A percentile compares a stretch with the other conserved stretches of the same genome.
These are phyloP conservation scores for Fregetta grallaria DNA, from an alignment of 2,113 vertebrate species.

Conservation along the genomic window DNA sequence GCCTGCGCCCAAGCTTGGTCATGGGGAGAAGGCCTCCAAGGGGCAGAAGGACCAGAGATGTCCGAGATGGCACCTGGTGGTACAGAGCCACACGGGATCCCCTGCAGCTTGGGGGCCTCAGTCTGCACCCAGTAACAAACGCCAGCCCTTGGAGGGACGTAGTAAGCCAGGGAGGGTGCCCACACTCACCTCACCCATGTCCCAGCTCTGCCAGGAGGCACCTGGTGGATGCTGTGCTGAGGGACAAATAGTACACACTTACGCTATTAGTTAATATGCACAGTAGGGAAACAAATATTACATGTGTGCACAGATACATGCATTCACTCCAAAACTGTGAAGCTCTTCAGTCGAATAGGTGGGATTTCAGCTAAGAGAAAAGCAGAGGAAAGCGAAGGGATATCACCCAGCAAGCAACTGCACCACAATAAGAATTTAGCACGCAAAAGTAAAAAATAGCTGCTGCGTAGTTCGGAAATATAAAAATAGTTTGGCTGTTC, in stretches of 20 bases:
- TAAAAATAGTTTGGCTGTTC: constrained; percentile 48
- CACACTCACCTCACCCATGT: fast-evolving
- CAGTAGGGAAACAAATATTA: not conserved
- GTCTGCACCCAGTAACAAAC: not conserved
- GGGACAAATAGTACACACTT: not conserved
- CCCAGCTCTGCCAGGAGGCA: not conserved
- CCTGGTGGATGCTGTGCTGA: not conserved
- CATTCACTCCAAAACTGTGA: not conserved
- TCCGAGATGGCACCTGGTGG: fast-evolving
- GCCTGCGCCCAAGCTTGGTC: not conserved
- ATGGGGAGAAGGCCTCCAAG: not conserved
- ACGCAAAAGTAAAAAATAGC: constrained; percentile 16
- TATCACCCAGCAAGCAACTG: not conserved
- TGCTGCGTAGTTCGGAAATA: not conserved
- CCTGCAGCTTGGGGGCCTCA: not conserved
- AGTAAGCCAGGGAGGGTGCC: not conserved
- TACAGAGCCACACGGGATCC: fast-evolving
- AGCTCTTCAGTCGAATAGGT: not conserved
- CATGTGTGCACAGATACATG: not conserved
- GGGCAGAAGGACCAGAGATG: not conserved
- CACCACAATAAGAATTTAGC: not conserved
- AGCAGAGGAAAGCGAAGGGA: not conserved
- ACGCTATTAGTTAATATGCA: not conserved
- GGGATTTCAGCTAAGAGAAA: not conserved
- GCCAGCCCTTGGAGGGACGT: not conserved